These are phyloP conservation scores for Acanthisitta chloris DNA, from an alignment of 2,113 vertebrate species.

Conservation along the genomic window DNA sequence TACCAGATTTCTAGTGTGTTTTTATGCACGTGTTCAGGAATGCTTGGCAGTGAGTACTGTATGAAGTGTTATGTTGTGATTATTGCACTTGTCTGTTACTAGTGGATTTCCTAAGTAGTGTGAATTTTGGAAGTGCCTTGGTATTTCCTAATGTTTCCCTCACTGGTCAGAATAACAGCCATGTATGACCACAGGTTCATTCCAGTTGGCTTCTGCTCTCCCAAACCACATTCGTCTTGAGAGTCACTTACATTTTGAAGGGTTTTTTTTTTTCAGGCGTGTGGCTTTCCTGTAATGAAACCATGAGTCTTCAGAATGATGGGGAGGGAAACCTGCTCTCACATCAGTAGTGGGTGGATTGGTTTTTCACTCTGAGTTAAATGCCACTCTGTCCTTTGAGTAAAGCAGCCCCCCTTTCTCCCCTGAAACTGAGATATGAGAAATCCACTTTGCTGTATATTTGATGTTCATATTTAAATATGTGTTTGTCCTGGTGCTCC, in stretches of 20 bases:
- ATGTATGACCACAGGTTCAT: background rate
- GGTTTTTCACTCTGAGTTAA: conserved; percentile 51
- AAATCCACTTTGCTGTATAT: background rate
- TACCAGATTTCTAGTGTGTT: background rate
- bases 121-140: background rate
- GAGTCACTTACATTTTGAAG: background rate
- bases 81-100: background rate
- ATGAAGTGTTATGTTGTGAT: background rate
- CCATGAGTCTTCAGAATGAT: background rate
- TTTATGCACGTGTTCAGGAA: background rate
- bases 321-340: conserved; percentile 31
- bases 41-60: background rate
- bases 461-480: background rate
- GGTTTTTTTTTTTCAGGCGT: background rate
- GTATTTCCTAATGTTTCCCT: background rate
- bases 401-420: background rate
- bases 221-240: background rate
- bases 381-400: conserved; percentile 56
- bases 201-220: background rate
- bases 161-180: background rate
- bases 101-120: background rate
- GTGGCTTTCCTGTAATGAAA: conserved; percentile 50
- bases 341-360: conserved; percentile 15
- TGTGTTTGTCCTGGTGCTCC: background rate
- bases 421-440: background rate